Base-by-base conservation (phyloP, 1,140 invertebrate genomes). In the Mercenaria mercenaria region DNA sequence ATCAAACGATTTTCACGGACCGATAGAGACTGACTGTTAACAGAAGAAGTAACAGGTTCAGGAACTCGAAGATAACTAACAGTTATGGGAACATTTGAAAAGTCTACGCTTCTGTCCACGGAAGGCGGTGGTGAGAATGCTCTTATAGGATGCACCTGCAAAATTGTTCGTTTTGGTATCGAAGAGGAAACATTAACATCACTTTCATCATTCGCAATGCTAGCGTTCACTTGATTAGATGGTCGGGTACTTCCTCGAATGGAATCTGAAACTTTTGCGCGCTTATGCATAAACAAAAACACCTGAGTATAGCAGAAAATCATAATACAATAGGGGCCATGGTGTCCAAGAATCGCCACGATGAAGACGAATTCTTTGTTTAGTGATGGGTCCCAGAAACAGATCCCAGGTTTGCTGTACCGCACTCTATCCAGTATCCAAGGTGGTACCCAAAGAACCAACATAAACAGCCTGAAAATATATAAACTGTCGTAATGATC, bases 361-460 rank as follows among this genome's bases (percentile, higher is more conserved):
- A 95, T 93, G n/a, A 95, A 80, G n/a, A 96, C 95, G 88, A 94
- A 94, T 61, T 94, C 92, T 26, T 87, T 89, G 91, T 96, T 96
- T 13, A 93, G 56, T 0, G 94, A 93, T 0, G 95, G 94, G 52
- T 96, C 95, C 95, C 95, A 96, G 37, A 91, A 93, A 84, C 95
- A 96, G 37, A 93, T 86, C 0, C 90, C 91, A 0, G 90, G 88
- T 18, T 86, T 80, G 34, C 81, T 90, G 88, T 94, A 88, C 41
- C 88, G 67, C 2, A 95, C 59, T 0, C 95, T 85, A 90, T 96
- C 95, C n/a, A 92, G 79, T 26, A 95, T 90, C 88, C 94, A 95
- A 0, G 95, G 90, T 26, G 95, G 95, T 20, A 95, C 87, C 94
- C 95, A 96, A 23, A 96, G 88, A 0, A 93, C 20, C 15, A 94